Evolutionary conservation across 2,113 vertebrate species (phyloP).

Genomic region (Mormoops blainvillei): DNA sequence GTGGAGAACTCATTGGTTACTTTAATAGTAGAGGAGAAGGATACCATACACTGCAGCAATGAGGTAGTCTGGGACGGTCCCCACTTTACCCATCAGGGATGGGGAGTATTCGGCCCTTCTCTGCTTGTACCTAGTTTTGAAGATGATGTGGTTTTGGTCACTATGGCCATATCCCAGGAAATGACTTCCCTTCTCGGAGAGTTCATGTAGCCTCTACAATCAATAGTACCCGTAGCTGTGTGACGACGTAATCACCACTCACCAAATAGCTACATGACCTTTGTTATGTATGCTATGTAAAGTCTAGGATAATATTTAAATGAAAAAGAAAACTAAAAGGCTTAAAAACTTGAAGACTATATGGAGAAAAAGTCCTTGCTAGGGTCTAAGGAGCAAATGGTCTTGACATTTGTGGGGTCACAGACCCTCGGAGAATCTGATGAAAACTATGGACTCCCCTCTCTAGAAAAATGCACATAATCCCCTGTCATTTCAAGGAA

Average conservation of each 20-base stretch:
- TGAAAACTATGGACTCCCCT: background rate
- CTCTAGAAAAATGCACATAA: background rate
- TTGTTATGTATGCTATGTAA: background rate
- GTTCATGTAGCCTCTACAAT: background rate
- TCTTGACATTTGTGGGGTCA: background rate
- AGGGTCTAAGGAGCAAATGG: background rate
- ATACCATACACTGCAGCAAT: background rate
- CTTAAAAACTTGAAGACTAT: background rate
- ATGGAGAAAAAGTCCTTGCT: background rate
- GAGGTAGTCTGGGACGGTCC: background rate
- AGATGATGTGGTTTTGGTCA: background rate
- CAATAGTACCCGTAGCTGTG: background rate
- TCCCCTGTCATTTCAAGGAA: background rate
- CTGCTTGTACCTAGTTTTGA: background rate
- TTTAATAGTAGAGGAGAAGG: background rate
- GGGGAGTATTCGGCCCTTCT: background rate
- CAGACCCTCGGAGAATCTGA: background rate
- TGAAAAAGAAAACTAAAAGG: background rate
- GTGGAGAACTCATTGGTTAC: background rate
- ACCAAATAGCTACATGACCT: background rate
- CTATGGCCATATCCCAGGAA: background rate
- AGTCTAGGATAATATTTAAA: background rate
- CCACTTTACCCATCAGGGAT: background rate
- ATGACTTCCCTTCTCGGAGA: background rate
- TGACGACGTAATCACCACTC: background rate